Evolutionary conservation across 1,140 invertebrate species (phyloP).

Genomic region (Sinella curviseta): DNA sequence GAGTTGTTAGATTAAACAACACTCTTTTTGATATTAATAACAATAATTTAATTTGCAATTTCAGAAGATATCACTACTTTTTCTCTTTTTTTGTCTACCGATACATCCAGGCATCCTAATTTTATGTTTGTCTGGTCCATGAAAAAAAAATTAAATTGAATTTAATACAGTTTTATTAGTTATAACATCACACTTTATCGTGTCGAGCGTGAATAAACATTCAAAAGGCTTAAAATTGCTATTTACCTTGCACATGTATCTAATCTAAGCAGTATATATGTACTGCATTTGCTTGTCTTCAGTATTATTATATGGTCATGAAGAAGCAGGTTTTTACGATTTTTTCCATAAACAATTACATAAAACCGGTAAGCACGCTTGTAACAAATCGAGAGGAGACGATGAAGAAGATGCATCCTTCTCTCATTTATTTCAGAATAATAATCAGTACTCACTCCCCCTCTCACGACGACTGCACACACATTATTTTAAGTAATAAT

Average conservation of each 20-base stretch:
- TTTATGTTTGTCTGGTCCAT: too few species aligned
- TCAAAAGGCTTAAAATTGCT: background rate
- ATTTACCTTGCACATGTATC: background rate
- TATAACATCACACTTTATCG: too few species aligned
- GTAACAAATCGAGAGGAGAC: background rate
- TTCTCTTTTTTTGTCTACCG: too few species aligned
- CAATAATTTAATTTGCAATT: too few species aligned
- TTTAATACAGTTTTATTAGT: too few species aligned
- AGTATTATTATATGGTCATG: background rate
- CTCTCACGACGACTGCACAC: background rate
- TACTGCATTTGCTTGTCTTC: background rate
- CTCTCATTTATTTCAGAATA: slow-evolving; percentile 8
- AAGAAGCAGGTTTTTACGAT: slow-evolving; percentile 5
- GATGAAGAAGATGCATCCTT: background rate
- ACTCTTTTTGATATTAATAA: too few species aligned
- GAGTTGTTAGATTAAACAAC: slow-evolving; percentile 4
- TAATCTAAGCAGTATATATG: background rate
- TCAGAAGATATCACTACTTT: too few species aligned
- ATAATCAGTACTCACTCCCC: background rate
- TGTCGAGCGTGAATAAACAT: background rate
- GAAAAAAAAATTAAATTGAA: too few species aligned
- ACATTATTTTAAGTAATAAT: background rate
- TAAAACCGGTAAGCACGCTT: slow-evolving; percentile 25
- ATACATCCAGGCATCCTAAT: too few species aligned
- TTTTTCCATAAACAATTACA: slow-evolving; percentile 1